Evolutionary conservation across 2,113 vertebrate genomes (phyloP), one percentile per base, ranked within the genome.

Genomic region (Toxostoma redivivum): DNA sequence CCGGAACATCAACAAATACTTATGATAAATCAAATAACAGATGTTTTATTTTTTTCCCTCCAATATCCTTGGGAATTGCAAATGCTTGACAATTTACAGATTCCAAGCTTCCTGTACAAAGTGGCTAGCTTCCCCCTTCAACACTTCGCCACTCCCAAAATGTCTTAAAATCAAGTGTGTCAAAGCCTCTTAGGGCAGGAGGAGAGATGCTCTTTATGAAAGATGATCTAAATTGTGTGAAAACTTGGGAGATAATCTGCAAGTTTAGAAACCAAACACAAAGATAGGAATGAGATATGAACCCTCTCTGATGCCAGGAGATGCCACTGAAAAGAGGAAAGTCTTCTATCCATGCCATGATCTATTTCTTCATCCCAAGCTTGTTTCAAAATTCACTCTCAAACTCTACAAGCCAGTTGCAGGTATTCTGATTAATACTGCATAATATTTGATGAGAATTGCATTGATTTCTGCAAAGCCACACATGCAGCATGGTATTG

Each of bases 381-480:
- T 61, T 9, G 11, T 86, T 94, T 77, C 5, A 24, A 70, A 83
- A 57, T 57, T 80, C 37, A 66, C 12, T 88, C 17, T 56, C n/a
- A 44, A 94, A 44, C 51, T 73, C 42, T 42, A 54, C 42, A 66
- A 81, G 31, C 15, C 19, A 88, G 35, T 20, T 64, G 44, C 40
- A 93, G 47, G 19, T 86, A 70, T 79, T 94, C 64, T 95, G 73
- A 64, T 23, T 90, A 72, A 86, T 28, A 23, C 30, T 38, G 47
- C 82, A 60, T 69, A 83, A 42, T 58, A 30, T 33, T 67, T 70
- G 45, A n/a, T 42, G 67, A 44, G 37, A 67, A 28, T 45, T 15
- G 6, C 70, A 77, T 56, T 66, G 64, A 78, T 87, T 90, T 90
- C 83, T 96, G 35, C 69, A 86, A 86, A 92, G 22, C 27, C 53